A percentile compares a stretch with the other conserved stretches of the same genome.
phyloP scores from a whole-genome alignment of 53 echinoderm and acorn worm genomes.

The Mesocentrotus franciscanus region DNA sequence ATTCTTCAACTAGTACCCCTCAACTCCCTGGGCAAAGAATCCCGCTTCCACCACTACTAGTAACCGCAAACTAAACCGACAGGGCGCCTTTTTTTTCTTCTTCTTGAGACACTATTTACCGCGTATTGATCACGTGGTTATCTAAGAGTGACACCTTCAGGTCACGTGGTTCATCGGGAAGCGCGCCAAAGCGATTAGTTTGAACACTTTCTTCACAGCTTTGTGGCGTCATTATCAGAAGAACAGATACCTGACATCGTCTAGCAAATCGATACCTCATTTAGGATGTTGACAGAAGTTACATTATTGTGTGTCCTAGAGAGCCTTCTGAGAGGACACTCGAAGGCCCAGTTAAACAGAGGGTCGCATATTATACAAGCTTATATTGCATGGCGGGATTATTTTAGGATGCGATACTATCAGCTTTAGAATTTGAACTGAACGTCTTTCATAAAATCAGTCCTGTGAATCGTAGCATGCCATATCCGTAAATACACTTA shows the following conservation, averaged over 20 bases:
- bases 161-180: conserved; percentile 7
- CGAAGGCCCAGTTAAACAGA: neutral
- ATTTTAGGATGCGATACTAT: neutral
- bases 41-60: no score
- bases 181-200: conserved; percentile 36
- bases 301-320: conserved; percentile 31
- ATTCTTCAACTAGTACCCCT: no score
- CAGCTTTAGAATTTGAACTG: neutral
- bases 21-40: no score
- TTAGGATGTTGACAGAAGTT: conserved; percentile 20
- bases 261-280: conserved; percentile 38
- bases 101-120: neutral
- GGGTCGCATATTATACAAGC: neutral
- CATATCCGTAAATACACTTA: neutral
- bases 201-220: conserved; percentile 29
- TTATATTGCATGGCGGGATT: neutral
- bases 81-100: neutral
- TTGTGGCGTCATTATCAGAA: conserved; percentile 27
- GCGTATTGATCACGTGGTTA: conserved; percentile 16
- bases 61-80: no score
- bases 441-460: neutral
- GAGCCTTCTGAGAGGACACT: conserved; percentile 6
- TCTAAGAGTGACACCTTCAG: conserved; percentile 18
- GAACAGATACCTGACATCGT: conserved; percentile 40
- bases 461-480: neutral